These are phyloP conservation scores for Propithecus deckenii DNA, from an alignment of 2,797 vertebrate genomes.

Conservation along the genomic window DNA sequence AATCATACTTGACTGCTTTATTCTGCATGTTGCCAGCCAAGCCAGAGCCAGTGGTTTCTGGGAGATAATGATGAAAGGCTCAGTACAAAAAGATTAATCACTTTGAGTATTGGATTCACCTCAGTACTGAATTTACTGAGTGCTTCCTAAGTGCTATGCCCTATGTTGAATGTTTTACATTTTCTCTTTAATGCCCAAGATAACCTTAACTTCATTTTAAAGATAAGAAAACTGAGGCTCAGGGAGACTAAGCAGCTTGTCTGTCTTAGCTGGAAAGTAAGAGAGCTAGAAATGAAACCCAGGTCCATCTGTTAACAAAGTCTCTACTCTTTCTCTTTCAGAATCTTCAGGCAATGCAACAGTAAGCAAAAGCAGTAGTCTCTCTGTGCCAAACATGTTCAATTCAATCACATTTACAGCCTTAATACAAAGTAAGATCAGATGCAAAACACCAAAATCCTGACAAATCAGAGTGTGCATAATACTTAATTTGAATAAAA, in stretches of 20 bases:
- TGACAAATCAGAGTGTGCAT: neutral
- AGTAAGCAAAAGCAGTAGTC: neutral
- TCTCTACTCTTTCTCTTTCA: neutral
- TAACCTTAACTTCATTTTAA: neutral
- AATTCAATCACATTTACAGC: neutral
- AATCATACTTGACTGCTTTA: neutral
- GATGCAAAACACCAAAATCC: conserved; percentile 65
- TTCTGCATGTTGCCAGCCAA: neutral
- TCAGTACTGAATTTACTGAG: neutral
- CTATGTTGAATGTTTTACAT: neutral
- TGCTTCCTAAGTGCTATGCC: neutral
- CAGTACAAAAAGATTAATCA: neutral
- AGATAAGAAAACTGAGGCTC: neutral
- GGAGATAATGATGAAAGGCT: neutral
- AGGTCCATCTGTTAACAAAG: neutral
- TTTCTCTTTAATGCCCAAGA: neutral
- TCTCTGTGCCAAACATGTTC: neutral
- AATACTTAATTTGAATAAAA: conserved; percentile 41
- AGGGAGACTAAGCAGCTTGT: neutral
- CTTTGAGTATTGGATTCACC: neutral
- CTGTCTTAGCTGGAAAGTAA: neutral
- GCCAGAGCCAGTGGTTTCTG: neutral
- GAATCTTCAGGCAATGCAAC: neutral
- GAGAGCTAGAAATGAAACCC: neutral
- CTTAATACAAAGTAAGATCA: conserved; percentile 70